Base-by-base conservation (phyloP, 2,888 invertebrate species). In the Periphyllus acericola region DNA sequence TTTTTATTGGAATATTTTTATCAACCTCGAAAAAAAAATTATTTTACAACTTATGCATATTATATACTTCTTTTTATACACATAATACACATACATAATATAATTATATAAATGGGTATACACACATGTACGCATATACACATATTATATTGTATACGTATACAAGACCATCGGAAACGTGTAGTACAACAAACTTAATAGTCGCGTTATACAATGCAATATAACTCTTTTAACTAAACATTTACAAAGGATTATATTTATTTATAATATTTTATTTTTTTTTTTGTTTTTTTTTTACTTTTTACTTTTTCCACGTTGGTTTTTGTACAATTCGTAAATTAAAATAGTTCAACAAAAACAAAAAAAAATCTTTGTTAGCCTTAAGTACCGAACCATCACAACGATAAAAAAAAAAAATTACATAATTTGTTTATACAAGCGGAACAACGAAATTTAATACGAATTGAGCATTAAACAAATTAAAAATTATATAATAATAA, bases 1-100 rank as follows among this genome's bases (percentile, higher is more conserved):
- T 87, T 87, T 81, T 87, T 87, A 87, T 87, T 87, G 87, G 86
- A 87, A 87, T 87, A 87, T 86, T 78, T 85, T 86, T 86, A 79
- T 87, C 80, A 87, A 87, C 87, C 81, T 81, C 87, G 34, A 80
- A 87, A 86, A 81, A 84, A 84, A 84, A 84, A 83, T 75, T 87
- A 80, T 86, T 55, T 86, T 79, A 86, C 86, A 86, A 86, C 36
- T 78, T 86, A 79, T 80, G 52, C 46, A 81, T 71, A 85, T 76
- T 71, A 85, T 76, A 60, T 74, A 76, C 46, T 32, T 82, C 1
- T 52, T 52, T 78, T 68, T 87, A 34, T 81, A 81, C 66, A 87
- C 46, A 74, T 75, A 80, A 40, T 72, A 80, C 21, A 78, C 68
- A 83, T 32, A 78, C 55, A 55, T 25, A 32, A 76, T 83, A 36